These are phyloP conservation scores for Dryobates pubescens DNA, from an alignment of 2,797 vertebrate genomes.

Conservation along the genomic window DNA sequence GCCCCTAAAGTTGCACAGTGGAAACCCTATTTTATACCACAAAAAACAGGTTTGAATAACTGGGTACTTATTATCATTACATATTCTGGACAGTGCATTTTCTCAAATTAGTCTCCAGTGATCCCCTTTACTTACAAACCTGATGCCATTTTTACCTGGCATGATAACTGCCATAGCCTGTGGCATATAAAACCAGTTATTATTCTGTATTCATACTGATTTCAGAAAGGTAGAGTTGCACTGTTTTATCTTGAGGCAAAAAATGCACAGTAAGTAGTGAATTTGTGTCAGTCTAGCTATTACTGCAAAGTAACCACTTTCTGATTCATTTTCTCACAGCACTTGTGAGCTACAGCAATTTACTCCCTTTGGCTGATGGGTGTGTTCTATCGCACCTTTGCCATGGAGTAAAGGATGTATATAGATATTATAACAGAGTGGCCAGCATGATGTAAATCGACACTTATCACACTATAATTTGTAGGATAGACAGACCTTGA, in stretches of 20 bases:
- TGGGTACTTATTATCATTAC: background rate
- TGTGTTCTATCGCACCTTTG: background rate
- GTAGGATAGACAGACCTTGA: background rate
- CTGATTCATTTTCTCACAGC: background rate
- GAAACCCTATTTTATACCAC: background rate
- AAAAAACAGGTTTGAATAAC: background rate
- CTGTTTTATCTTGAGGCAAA: background rate
- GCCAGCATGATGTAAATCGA: background rate
- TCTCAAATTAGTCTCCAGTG: background rate
- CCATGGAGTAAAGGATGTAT: background rate
- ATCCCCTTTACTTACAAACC: background rate
- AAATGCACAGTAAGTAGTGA: background rate
- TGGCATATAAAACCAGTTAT: background rate
- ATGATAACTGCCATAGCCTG: background rate
- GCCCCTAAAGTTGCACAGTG: background rate
- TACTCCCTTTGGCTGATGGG: background rate
- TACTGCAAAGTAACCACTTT: background rate
- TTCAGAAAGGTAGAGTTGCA: background rate
- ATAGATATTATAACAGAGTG: rapidly evolving
- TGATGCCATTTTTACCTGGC: background rate
- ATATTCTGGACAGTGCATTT: background rate
- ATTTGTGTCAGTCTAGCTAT: background rate
- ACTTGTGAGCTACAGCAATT: background rate
- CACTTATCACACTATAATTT: background rate
- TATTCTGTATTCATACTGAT: background rate